A percentile compares a stretch with the other conserved stretches of the same genome.
phyloP scores from a whole-genome alignment of 2,888 invertebrate genomes.

The Acrobasis suavella region DNA sequence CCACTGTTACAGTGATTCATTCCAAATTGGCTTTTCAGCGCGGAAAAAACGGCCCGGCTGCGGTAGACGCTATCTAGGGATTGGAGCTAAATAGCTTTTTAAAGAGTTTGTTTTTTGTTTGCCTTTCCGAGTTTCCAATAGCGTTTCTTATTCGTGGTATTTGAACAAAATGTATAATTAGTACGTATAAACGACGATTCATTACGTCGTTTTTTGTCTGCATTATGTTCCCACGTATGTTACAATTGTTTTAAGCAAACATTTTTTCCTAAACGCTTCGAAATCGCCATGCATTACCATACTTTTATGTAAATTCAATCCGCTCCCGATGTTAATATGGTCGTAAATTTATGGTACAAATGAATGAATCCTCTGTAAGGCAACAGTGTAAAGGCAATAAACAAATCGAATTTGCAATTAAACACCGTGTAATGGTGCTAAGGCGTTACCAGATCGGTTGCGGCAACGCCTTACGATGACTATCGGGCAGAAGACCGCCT shows the following conservation, averaged over 20 bases:
- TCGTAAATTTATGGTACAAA: slow-evolving; percentile 21
- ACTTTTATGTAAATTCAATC: slow-evolving; percentile 21
- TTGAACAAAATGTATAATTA: slow-evolving; percentile 16
- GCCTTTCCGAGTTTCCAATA: slow-evolving; percentile 46
- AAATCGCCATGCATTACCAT: slow-evolving; percentile 18
- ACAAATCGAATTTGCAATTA: slow-evolving; percentile 67
- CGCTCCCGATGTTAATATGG: slow-evolving; percentile 19
- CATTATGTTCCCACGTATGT: slow-evolving; percentile 19
- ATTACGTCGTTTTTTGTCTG: slow-evolving; percentile 14
- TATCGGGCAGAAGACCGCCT: slow-evolving; percentile 63
- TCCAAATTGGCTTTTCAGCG: slow-evolving; percentile 82
- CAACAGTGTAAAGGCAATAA: slow-evolving; percentile 46
- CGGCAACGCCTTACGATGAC: slow-evolving; percentile 65
- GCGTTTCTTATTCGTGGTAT: slow-evolving; percentile 25
- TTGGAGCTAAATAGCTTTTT: slow-evolving; percentile 71
- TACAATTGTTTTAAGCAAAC: slow-evolving; percentile 5
- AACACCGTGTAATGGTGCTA: slow-evolving; percentile 60
- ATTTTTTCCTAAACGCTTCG: slow-evolving; percentile 15
- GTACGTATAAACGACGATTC: slow-evolving; percentile 4
- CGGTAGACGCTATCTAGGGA: slow-evolving; percentile 71
- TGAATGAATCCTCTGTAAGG: slow-evolving; percentile 24
- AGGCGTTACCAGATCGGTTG: slow-evolving; percentile 63
- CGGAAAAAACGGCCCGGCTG: slow-evolving; percentile 66
- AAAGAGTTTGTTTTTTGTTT: slow-evolving; percentile 64
- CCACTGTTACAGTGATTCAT: slow-evolving; percentile 81